Evolutionary conservation across 2,113 vertebrate species (phyloP), one percentile per base, ranked within the genome.

Genomic region (Megaceryle torquata): DNA sequence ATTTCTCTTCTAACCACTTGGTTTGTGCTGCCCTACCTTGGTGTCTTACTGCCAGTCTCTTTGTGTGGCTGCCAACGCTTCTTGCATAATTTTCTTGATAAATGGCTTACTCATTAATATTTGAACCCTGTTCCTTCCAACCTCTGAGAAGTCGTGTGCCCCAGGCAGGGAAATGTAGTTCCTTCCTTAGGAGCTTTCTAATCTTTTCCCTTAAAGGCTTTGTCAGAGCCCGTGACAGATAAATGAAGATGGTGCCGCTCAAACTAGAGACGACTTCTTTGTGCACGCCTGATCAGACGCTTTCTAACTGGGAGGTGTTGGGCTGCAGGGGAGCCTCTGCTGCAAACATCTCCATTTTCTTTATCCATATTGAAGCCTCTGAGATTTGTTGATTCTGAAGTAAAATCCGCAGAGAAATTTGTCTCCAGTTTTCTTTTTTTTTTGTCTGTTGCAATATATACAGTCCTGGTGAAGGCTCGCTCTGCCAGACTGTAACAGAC

Each of bases 61-160:
- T 78, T 91, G 70, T 94, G 67, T 74, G 82, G 35, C 87, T 97
- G 96, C 95, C 95, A 92, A 89, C 53, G 51, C 63, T 91, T 95
- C 94, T 91, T 96, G 96, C 43, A 78, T 97, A 97, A 96, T 97
- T 96, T 95, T 87, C 96, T 82, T 97, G 96, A 97, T 94, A 97
- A 98, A 97, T 96, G 82, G 81, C 64, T 65, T 90, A 25, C 79
- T 97, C 83, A 93, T 97, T 97, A 97, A 95, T 97, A 97, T 96
- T 97, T 97, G 86, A 97, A 35, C 44, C 82, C 46, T 22, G 39
- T 83, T 89, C 93, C 94, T 96, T 88, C 91, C 95, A 95, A 29
- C 86, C 82, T 87, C n/a, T 51, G 94, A 83, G 84, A 97, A 97
- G 71, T 93, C 54, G 61, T 93, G 59, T 85, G 97, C 97, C 91